Base-by-base conservation (phyloP, 2,888 invertebrate genomes). In the Mayetiola destructor region DNA sequence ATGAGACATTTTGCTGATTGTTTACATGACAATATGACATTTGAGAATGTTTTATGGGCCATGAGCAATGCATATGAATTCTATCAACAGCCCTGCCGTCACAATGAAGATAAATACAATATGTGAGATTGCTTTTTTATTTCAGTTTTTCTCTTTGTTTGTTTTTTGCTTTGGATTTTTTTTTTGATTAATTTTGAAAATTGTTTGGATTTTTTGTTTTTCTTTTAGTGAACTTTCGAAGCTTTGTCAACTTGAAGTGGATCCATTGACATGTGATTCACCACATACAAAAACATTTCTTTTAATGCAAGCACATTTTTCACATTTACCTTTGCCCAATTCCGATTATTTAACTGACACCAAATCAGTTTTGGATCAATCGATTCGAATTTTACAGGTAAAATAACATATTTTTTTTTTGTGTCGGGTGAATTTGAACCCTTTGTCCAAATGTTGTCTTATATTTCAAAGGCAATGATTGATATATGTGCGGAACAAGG, bases 291-390 rank as follows among this genome's bases (percentile, higher is more conserved):
- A 99, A 75, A 85, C 96, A 6, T 86, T 88, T 73, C 75, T 99
- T 6, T 75, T 99, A 57, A 79, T 99, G 9, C 97, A 97, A 75
- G 91, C 95, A 12, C 94, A 99, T 69, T 86, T 97, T 70, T 80
- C 85, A n/a, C 81, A 88, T 42, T 69, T 87, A 6, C 74, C 78
- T 30, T 72, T 99, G 57, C 95, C 96, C 0, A 88, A 87, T 66
- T 81, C 93, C 0, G 99, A 99, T 74, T 99, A 97, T 70, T 75
- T 84, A 57, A 96, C 97, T 0, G 99, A 99, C 73, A 82, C 92
- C 36, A 97, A 99, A 73, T 92, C 93, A 14, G 93, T 96, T 1
- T 76, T 99, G 55, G 99, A 99, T 73, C 96, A 99, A 72, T 83
- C 94, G 18, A 85, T 96, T 42, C 81, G 99, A 67, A 90, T 99